Evolutionary conservation across 2,113 vertebrate genomes (phyloP).

Genomic region (Otocyon megalotis): DNA sequence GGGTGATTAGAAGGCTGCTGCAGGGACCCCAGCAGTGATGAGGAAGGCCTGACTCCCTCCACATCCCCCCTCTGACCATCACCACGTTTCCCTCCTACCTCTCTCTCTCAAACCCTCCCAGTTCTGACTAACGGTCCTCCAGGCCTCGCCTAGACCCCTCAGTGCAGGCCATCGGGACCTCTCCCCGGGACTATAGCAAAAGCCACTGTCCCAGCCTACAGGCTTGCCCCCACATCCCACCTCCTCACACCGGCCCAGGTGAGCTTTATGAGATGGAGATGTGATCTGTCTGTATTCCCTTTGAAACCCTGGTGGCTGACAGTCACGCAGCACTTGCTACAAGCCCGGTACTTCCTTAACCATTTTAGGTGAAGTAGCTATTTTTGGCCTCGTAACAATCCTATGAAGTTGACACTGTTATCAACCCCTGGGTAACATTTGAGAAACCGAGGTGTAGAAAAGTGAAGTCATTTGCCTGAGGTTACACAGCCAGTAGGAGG

Average conservation of each 20-base stretch:
- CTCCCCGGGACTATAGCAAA: not conserved
- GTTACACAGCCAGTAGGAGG: not conserved
- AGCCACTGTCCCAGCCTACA: not conserved
- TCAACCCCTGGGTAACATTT: not conserved
- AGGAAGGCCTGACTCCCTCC: not conserved
- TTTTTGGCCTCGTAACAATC: not conserved
- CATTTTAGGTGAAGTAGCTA: not conserved
- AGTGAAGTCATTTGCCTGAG: not conserved
- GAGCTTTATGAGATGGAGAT: not conserved
- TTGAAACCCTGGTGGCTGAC: not conserved
- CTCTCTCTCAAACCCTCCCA: not conserved
- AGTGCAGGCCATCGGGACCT: not conserved
- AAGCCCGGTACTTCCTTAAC: not conserved
- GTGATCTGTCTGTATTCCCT: not conserved
- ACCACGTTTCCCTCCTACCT: not conserved
- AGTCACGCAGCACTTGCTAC: not conserved
- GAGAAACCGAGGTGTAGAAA: constrained; percentile 18
- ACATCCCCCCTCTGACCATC: not conserved
- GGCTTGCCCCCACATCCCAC: not conserved
- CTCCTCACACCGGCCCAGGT: not conserved
- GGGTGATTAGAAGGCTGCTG: not conserved
- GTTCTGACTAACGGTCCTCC: not conserved
- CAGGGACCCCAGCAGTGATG: not conserved
- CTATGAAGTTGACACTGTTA: not conserved
- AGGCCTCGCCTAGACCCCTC: not conserved